Conservation (phyloP, 2,797 vertebrate genomes). For the Darevskia mixta region DNA sequence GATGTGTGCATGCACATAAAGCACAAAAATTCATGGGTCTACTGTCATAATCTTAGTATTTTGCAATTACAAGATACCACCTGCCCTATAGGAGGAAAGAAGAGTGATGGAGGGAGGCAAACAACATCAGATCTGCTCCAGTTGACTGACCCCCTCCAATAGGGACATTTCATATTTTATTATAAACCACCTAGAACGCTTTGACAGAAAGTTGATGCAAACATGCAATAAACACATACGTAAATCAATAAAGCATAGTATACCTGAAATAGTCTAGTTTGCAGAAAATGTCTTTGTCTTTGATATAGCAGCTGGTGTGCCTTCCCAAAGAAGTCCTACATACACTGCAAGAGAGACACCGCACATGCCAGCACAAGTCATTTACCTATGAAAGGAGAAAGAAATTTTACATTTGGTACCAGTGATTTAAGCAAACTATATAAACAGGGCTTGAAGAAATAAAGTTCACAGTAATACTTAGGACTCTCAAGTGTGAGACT, state of each 20-base stretch:
- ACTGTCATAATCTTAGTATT: no score
- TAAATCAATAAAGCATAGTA: neutral
- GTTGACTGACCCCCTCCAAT: no score
- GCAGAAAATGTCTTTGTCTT: constrained; percentile 97
- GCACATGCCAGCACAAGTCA: constrained; percentile 96
- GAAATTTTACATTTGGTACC: neutral
- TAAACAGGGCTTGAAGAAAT: neutral
- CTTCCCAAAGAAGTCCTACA: constrained; percentile 92
- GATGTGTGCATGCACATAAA: neutral
- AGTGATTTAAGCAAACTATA: neutral
- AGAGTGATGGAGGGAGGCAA: no score
- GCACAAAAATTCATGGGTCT: neutral
- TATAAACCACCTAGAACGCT: no score
- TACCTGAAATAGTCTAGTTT: constrained; percentile 98
- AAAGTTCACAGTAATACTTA: neutral
- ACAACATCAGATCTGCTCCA: no score
- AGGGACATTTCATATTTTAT: no score
- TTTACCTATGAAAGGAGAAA: constrained; percentile 84
- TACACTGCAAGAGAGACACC: constrained; percentile 94
- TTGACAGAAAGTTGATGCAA: no score
- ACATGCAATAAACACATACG: neutral
- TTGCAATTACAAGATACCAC: neutral
- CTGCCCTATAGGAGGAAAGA: no score
- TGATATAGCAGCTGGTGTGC: constrained; percentile 95
- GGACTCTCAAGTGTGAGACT: neutral